Evolutionary conservation across 1,140 invertebrate species (phyloP).

Genomic region (Panagrolaimus sp.): DNA sequence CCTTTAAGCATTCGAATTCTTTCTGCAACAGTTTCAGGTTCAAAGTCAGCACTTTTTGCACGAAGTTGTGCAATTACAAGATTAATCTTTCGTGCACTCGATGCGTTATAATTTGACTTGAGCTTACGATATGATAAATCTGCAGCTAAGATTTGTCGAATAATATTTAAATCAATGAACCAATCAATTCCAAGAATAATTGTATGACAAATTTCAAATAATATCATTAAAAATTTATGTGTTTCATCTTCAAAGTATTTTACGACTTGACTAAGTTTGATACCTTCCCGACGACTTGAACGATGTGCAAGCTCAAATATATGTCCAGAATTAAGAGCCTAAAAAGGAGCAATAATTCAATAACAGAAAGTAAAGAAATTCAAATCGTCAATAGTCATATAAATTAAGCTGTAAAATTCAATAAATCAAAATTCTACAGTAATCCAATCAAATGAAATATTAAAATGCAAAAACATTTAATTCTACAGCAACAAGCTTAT

Average conservation of each 20-base stretch:
- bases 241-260: conserved; percentile 11
- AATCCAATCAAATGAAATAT: too few relatives aligned
- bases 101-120: not conserved
- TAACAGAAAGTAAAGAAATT: too few relatives aligned
- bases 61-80: conserved; percentile 48
- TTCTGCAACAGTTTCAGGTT: conserved; percentile 25
- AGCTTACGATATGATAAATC: conserved; percentile 23
- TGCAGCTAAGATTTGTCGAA: conserved; percentile 29
- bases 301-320: conserved; percentile 29
- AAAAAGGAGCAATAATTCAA: conserved; percentile 23
- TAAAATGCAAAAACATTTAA: too few relatives aligned
- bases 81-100: conserved; percentile 14
- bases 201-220: conserved; percentile 50
- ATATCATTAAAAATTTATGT: conserved; percentile 23
- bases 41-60: conserved; percentile 24
- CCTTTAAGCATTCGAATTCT: conserved; percentile 25
- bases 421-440: too few relatives aligned
- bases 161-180: conserved; percentile 47
- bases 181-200: conserved; percentile 45
- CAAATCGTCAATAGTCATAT: too few relatives aligned
- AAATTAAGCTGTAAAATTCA: too few relatives aligned
- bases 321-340: conserved; percentile 41
- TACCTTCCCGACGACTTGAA: conserved; percentile 18
- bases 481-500: too few relatives aligned
- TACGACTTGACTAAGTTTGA: conserved; percentile 5